Evolutionary conservation across 2,113 vertebrate species (phyloP).

Genomic region (Ageneiosus marmoratus): DNA sequence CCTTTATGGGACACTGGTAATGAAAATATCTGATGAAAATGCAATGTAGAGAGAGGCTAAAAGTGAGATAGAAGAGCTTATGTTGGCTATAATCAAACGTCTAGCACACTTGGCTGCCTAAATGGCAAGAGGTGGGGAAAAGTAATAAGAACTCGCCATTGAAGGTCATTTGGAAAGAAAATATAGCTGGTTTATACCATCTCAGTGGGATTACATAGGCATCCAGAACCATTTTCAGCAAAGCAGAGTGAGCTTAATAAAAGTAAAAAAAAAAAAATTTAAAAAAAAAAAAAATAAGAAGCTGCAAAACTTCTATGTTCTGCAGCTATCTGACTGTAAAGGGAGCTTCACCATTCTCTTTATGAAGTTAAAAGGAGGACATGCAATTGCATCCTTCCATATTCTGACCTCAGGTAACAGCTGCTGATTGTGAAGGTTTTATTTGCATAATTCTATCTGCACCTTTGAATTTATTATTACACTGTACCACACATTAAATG

Average conservation of each 20-base stretch:
- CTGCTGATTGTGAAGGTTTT: background rate
- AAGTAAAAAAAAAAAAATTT: background rate
- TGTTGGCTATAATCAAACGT: background rate
- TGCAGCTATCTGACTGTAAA: background rate
- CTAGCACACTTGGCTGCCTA: background rate
- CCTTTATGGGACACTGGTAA: background rate
- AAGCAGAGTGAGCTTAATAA: background rate
- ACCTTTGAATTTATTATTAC: background rate
- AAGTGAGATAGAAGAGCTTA: background rate
- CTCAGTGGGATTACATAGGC: background rate
- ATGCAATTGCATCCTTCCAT: background rate
- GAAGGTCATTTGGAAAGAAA: background rate
- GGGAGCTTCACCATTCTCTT: background rate
- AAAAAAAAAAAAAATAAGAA: background rate
- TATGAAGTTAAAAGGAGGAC: background rate
- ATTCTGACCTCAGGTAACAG: background rate
- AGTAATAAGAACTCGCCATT: background rate
- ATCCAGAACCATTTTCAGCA: background rate
- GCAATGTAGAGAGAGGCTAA: background rate
- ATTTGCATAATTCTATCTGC: background rate
- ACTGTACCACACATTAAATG: background rate
- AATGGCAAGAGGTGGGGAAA: background rate
- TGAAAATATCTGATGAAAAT: background rate
- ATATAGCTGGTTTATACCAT: background rate
- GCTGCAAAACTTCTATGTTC: background rate